Conservation (phyloP, 2,797 vertebrate species). For the Spatula clypeata region DNA sequence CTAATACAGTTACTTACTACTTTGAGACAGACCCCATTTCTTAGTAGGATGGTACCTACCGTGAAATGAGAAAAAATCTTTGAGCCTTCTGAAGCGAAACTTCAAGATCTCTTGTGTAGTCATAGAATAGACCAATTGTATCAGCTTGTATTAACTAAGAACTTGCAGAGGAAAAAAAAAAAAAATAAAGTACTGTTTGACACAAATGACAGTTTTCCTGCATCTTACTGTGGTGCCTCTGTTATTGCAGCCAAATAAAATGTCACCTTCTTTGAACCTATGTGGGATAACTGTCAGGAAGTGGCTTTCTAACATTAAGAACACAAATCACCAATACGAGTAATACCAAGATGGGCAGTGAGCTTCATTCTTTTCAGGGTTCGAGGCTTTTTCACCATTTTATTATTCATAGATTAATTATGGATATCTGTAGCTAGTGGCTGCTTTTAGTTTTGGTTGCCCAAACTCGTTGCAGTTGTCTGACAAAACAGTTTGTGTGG, state of each 20-base stretch:
- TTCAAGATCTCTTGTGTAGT: background rate
- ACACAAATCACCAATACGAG: background rate
- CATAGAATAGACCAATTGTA: background rate
- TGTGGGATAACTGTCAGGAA: background rate
- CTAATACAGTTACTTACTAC: background rate
- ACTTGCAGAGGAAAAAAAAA: background rate
- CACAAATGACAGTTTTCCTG: background rate
- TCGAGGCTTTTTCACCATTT: background rate
- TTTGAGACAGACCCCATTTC: background rate
- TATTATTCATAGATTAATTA: background rate
- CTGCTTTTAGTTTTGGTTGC: background rate
- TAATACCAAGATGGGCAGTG: background rate
- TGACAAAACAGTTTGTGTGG: background rate
- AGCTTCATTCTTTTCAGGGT: background rate
- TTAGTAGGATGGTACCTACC: background rate
- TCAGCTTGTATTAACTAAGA: background rate
- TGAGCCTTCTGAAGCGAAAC: background rate
- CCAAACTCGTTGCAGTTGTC: background rate
- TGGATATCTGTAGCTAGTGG: background rate
- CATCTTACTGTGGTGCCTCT: background rate
- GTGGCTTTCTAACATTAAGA: constrained; percentile 11
- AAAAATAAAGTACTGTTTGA: background rate
- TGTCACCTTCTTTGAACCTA: background rate
- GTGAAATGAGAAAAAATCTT: background rate
- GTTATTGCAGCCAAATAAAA: background rate